Percentiles rank a stretch among this genome's conserved stretches.
Conservation (phyloP, 2,797 vertebrate species). For the Brachymystax lenok region DNA sequence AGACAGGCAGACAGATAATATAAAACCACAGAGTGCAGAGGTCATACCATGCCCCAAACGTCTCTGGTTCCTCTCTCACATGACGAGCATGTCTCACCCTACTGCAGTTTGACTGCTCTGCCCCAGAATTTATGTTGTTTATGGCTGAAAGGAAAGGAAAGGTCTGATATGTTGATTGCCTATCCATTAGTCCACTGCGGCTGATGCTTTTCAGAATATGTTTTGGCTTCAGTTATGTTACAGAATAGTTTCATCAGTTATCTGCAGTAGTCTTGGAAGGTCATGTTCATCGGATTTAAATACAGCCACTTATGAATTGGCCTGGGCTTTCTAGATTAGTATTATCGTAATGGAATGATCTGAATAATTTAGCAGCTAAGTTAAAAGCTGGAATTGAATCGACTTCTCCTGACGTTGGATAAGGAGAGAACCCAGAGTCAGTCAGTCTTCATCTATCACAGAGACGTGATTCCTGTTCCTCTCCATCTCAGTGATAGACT, state of each 20-base stretch:
- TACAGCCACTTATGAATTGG: slow-evolving; percentile 44
- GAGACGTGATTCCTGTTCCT: slow-evolving; percentile 42
- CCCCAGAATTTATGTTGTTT: background rate
- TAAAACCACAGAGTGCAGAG: slow-evolving; percentile 10
- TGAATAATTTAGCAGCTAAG: slow-evolving; percentile 63
- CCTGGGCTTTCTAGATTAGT: slow-evolving; percentile 33
- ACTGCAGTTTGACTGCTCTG: background rate
- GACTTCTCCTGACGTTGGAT: slow-evolving; percentile 45
- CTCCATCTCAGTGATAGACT: slow-evolving; percentile 55
- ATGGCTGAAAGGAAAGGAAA: background rate
- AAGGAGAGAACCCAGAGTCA: slow-evolving; percentile 54
- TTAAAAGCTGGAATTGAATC: slow-evolving; percentile 49
- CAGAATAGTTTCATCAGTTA: background rate
- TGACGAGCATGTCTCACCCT: background rate
- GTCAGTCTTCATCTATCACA: slow-evolving; percentile 53
- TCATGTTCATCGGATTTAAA: slow-evolving; percentile 37
- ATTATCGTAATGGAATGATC: slow-evolving; percentile 50
- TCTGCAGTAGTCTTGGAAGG: background rate
- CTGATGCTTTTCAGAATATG: background rate
- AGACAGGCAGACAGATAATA: slow-evolving; percentile 17
- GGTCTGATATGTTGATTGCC: background rate
- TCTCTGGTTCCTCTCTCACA: background rate
- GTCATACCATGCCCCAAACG: background rate
- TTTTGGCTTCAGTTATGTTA: background rate
- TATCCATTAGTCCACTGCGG: background rate